Percentiles rank a stretch among this genome's conserved stretches.
Conservation (phyloP, 1,140 invertebrate genomes). For the Scaptomyza montana region DNA sequence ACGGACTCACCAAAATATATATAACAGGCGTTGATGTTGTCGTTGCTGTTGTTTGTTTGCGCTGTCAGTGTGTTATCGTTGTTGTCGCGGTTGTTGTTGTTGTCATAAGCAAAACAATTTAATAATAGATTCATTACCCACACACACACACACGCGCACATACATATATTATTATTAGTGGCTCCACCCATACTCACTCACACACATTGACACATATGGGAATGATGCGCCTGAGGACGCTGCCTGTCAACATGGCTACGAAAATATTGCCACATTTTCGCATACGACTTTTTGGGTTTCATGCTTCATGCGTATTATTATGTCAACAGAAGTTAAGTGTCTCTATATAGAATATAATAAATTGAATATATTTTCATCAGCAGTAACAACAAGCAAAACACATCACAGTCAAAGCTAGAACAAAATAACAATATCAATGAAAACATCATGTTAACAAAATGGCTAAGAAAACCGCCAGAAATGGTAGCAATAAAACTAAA, state of each 20-base stretch:
- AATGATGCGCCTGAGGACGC: neutral
- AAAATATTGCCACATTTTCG: slow-evolving; percentile 59
- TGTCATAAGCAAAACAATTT: slow-evolving; percentile 75
- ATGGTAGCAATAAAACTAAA: slow-evolving; percentile 52
- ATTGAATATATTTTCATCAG: slow-evolving; percentile 81
- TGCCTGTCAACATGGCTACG: slow-evolving; percentile 46
- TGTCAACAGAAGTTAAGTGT: slow-evolving; percentile 75
- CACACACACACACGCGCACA: too few species aligned
- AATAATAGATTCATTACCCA: slow-evolving; percentile 80
- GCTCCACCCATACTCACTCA: neutral
- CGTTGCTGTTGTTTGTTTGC: slow-evolving; percentile 55
- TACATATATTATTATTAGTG: slow-evolving; percentile 42
- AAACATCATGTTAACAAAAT: slow-evolving; percentile 75
- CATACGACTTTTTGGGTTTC: slow-evolving; percentile 34
- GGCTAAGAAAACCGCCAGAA: slow-evolving; percentile 45
- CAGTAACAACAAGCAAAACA: slow-evolving; percentile 68
- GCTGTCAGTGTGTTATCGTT: slow-evolving; percentile 34
- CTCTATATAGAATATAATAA: slow-evolving; percentile 78
- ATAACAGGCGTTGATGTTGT: slow-evolving; percentile 19
- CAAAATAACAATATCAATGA: slow-evolving; percentile 41
- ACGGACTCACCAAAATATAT: neutral
- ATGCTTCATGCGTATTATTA: slow-evolving; percentile 65
- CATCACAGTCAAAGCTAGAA: slow-evolving; percentile 39
- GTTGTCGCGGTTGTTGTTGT: slow-evolving; percentile 57
- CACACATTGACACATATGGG: slow-evolving; percentile 24